phyloP scores from a whole-genome alignment of 92 coral and sea anemone species.

The Hydrozoanthus gracilis region DNA sequence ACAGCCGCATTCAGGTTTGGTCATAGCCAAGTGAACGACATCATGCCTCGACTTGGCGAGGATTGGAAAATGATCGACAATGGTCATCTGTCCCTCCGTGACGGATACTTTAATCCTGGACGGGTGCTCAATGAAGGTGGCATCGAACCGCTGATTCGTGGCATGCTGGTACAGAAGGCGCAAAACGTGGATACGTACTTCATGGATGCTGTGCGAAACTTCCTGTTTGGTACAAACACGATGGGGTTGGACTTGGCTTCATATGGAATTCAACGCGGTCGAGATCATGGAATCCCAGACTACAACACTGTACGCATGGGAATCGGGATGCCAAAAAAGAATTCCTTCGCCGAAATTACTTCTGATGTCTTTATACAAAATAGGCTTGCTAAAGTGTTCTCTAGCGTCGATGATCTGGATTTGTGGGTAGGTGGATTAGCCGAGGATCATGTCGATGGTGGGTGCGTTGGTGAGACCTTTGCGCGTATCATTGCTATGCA shows the following conservation, averaged over 20 bases:
- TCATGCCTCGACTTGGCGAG: constrained; percentile 90
- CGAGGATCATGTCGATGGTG: constrained; percentile 90
- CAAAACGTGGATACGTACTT: constrained; percentile 89
- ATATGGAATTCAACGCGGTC: constrained; percentile 92
- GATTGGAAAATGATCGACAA: constrained; percentile 85
- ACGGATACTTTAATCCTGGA: constrained; percentile 98
- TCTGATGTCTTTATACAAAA: constrained; percentile 70
- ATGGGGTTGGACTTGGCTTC: constrained; percentile 93
- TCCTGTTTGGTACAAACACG: constrained; percentile 95
- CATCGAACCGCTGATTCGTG: constrained; percentile 94
- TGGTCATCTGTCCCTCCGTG: constrained; percentile 93
- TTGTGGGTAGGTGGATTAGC: constrained; percentile 97
- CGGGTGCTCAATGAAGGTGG: constrained; percentile 96
- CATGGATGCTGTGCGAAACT: constrained; percentile 92
- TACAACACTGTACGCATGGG: constrained; percentile 93
- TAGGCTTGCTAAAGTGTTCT: constrained; percentile 72
- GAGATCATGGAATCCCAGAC: constrained; percentile 96
- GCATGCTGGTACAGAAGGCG: constrained; percentile 92
- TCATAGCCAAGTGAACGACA: constrained; percentile 95
- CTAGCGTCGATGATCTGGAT: constrained; percentile 86
- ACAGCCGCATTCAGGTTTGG: constrained; percentile 99
- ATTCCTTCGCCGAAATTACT: constrained; percentile 81
- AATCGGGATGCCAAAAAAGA: constrained; percentile 73
- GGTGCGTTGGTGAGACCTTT: constrained; percentile 97
- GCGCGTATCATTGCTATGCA: constrained; percentile 94